Evolutionary conservation across 2,113 vertebrate species (phyloP).

Genomic region (Perca flavescens): DNA sequence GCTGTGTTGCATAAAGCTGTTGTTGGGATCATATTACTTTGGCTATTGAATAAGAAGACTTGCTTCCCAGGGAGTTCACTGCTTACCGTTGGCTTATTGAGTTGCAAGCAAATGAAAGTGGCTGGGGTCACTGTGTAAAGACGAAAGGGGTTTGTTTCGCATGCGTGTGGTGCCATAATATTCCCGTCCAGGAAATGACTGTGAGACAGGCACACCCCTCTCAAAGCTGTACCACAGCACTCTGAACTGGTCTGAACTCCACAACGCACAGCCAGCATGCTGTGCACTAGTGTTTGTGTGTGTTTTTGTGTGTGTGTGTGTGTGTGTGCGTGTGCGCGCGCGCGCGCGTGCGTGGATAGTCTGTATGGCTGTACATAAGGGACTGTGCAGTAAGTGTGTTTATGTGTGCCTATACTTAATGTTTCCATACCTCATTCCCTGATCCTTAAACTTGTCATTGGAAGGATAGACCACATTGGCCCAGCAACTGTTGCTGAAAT

Average conservation of each 20-base stretch:
- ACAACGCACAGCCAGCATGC: slow-evolving; percentile 38
- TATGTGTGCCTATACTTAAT: slow-evolving; percentile 1
- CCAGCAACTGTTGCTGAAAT: slow-evolving; percentile 43
- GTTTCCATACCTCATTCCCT: slow-evolving; percentile 17
- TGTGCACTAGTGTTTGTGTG: slow-evolving; percentile 9
- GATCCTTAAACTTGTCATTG: slow-evolving; percentile 26
- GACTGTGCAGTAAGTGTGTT: slow-evolving; percentile 4
- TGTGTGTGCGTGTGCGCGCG: slow-evolving; percentile 3
- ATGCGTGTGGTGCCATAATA: slow-evolving; percentile 77
- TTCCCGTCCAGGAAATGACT: slow-evolving; percentile 79
- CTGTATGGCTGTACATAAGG: background rate
- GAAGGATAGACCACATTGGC: slow-evolving; percentile 26
- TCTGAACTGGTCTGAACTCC: slow-evolving; percentile 77
- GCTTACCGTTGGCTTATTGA: slow-evolving; percentile 52
- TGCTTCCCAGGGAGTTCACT: slow-evolving; percentile 68
- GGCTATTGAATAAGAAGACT: slow-evolving; percentile 66
- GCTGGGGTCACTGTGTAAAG: slow-evolving; percentile 64
- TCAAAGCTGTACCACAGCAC: slow-evolving; percentile 74
- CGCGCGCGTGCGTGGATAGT: background rate
- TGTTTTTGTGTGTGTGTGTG: too few species aligned
- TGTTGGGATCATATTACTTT: slow-evolving; percentile 68
- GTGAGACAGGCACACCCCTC: slow-evolving; percentile 76
- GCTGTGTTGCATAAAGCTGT: slow-evolving; percentile 70
- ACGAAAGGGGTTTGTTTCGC: slow-evolving; percentile 74
- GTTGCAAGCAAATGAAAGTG: slow-evolving; percentile 62